Conservation (phyloP, 2,113 vertebrate genomes). For the Rhadina sibilatrix region DNA sequence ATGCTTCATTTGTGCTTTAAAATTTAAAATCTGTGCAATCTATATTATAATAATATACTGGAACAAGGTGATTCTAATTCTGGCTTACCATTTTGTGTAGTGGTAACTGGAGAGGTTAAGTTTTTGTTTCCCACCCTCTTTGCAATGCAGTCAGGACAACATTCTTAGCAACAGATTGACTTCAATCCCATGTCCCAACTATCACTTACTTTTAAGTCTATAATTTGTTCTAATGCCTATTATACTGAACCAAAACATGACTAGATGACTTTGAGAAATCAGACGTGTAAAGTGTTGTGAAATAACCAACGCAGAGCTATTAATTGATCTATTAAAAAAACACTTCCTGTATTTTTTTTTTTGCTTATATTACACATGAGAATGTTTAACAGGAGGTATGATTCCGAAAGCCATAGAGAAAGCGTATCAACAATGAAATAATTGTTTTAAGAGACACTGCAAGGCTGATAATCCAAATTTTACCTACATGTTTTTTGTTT, state of each 20-base stretch:
- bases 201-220: slow-evolving; percentile 1
- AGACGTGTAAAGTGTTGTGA: not conserved
- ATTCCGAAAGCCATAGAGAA: not conserved
- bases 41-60: not conserved
- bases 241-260: not conserved
- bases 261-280: slow-evolving; percentile 9
- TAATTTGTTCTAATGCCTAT: slow-evolving; percentile 2
- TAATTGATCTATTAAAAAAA: not conserved
- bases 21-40: not conserved
- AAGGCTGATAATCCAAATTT: not conserved
- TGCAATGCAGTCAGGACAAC: not conserved
- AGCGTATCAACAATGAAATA: not conserved
- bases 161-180: not conserved
- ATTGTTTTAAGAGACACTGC: not conserved
- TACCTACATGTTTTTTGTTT: slow-evolving; percentile 27
- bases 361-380: not conserved
- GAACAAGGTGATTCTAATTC: not conserved
- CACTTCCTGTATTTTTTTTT: not conserved
- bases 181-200: not conserved
- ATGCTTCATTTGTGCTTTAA: not conserved
- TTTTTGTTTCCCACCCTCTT: not conserved
- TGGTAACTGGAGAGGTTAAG: not conserved
- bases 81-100: not conserved
- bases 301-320: not conserved
- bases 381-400: not conserved